A percentile compares a stretch with the other conserved stretches of the same genome.
Evolutionary conservation across 2,797 vertebrate species (phyloP).

Genomic region (Apodemus agrarius): DNA sequence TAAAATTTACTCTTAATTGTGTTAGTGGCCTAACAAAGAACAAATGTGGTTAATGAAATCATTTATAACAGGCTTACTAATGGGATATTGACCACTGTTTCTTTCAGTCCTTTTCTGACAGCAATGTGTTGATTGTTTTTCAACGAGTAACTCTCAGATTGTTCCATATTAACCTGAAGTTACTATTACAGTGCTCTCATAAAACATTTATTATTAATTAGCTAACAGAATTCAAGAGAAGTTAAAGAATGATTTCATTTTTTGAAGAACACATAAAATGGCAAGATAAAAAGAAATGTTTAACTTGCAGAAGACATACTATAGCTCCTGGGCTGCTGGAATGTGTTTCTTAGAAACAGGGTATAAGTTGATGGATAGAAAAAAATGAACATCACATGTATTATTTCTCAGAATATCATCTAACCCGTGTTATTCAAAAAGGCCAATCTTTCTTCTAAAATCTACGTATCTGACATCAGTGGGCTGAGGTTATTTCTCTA

Average conservation of each 20-base stretch:
- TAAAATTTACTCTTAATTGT: constrained; percentile 83
- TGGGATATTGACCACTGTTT: constrained; percentile 83
- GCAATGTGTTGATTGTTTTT: constrained; percentile 80
- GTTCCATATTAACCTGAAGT: constrained; percentile 73
- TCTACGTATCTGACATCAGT: background rate
- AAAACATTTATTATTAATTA: constrained; percentile 70
- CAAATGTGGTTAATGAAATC: constrained; percentile 59
- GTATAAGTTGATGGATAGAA: background rate
- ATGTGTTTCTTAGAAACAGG: background rate
- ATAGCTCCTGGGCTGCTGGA: constrained; percentile 45
- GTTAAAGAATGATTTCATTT: constrained; percentile 34
- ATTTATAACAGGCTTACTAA: constrained; percentile 84
- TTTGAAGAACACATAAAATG: constrained; percentile 45
- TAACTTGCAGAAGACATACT: constrained; percentile 35
- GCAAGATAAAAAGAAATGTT: background rate
- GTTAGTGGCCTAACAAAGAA: constrained; percentile 75
- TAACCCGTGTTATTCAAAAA: background rate
- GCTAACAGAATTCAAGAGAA: constrained; percentile 45
- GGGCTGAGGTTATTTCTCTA: background rate
- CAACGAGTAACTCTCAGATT: constrained; percentile 80
- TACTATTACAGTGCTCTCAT: constrained; percentile 75
- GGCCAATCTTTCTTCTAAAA: background rate
- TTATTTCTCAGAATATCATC: background rate
- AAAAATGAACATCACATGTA: background rate
- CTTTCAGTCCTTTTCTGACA: constrained; percentile 80